Conservation (phyloP, 2,113 vertebrate species). For the Ciconia stormi region DNA sequence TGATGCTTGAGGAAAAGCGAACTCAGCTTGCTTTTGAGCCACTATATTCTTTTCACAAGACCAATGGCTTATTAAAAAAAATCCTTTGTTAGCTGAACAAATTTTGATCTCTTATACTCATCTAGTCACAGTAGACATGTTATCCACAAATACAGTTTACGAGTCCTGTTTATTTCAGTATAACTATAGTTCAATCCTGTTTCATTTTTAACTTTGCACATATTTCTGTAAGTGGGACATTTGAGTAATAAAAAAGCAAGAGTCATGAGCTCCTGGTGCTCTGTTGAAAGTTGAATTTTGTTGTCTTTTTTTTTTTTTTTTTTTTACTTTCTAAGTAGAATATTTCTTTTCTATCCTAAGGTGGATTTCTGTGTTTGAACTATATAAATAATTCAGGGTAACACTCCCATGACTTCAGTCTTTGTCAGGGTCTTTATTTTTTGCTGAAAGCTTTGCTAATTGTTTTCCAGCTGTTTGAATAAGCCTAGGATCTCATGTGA, state of each 20-base stretch:
- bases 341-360: not conserved
- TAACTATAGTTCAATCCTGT: not conserved
- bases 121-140: not conserved
- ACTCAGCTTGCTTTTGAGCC: not conserved
- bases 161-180: not conserved
- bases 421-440: not conserved
- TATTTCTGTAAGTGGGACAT: not conserved
- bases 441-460: not conserved
- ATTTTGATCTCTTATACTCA: not conserved
- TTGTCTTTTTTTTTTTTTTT: not conserved
- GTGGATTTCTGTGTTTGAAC: constrained; percentile 8
- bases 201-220: not conserved
- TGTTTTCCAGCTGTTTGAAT: constrained; percentile 23
- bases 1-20: not conserved
- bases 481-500: not conserved
- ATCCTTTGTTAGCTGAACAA: not conserved
- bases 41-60: not conserved
- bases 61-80: not conserved
- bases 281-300: not conserved
- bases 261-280: not conserved
- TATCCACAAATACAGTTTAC: not conserved
- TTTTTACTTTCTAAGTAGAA: not conserved
- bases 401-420: not conserved
- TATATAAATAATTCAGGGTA: not conserved
- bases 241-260: not conserved